These are phyloP conservation scores for Digitonthophagus gazella DNA, from an alignment of 2,888 invertebrate species.

Conservation along the genomic window DNA sequence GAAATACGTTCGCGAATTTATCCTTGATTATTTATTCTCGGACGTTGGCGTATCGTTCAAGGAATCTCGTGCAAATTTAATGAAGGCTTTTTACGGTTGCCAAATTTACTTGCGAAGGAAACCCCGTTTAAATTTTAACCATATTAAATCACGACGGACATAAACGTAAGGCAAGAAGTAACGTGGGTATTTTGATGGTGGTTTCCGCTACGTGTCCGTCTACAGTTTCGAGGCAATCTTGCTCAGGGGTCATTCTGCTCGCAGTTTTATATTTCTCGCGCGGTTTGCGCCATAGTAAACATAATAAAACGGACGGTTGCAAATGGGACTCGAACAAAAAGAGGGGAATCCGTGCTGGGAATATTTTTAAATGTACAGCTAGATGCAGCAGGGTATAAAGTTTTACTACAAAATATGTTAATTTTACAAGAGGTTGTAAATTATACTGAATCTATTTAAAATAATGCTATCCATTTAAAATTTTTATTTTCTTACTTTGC, in stretches of 20 bases:
- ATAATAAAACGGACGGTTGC: conserved; percentile 29
- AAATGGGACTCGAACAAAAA: conserved; percentile 27
- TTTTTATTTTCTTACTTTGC: not conserved
- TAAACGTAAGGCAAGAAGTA: not conserved
- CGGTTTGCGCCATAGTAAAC: conserved; percentile 23
- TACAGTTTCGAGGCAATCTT: conserved; percentile 29
- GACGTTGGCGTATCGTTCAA: not conserved
- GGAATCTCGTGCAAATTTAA: not conserved
- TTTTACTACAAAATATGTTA: not conserved
- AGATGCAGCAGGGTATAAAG: not conserved
- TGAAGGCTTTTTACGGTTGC: not conserved
- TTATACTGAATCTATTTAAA: not conserved
- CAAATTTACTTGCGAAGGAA: not conserved
- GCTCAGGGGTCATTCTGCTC: conserved; percentile 21
- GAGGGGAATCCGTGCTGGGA: not conserved
- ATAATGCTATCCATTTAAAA: not conserved
- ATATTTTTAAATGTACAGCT: not conserved
- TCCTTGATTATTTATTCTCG: not conserved
- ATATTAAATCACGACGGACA: not conserved
- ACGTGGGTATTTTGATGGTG: not conserved
- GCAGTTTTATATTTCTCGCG: conserved; percentile 27
- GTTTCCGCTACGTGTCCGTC: not conserved
- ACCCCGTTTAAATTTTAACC: not conserved
- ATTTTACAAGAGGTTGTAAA: not conserved
- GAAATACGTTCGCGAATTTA: too few species aligned